Conservation (phyloP, 2,797 vertebrate genomes). For the Phataginus tetradactyla region DNA sequence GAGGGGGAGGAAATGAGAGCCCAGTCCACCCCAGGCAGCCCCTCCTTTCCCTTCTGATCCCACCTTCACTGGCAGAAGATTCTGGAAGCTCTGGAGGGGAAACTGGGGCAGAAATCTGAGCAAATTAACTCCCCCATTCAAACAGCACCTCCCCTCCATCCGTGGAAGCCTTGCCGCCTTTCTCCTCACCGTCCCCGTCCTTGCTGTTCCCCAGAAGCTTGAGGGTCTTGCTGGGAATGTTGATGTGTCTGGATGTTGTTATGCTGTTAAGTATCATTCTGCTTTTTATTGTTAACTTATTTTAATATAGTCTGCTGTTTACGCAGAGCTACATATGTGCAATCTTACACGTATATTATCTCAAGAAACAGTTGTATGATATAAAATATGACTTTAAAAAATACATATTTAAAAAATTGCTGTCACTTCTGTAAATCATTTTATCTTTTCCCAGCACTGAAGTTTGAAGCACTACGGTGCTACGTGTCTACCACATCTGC, state of each 20-base stretch:
- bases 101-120: background rate
- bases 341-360: fast-evolving
- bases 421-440: background rate
- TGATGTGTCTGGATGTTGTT: too few species aligned
- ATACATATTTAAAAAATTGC: fast-evolving
- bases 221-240: fast-evolving
- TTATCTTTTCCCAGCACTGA: background rate
- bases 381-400: background rate
- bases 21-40: background rate
- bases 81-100: background rate
- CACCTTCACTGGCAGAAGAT: background rate
- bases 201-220: fast-evolving
- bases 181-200: fast-evolving
- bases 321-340: background rate
- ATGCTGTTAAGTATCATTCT: background rate
- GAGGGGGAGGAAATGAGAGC: background rate
- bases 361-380: background rate
- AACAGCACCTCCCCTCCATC: fast-evolving
- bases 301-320: background rate
- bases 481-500: background rate
- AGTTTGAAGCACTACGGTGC: background rate
- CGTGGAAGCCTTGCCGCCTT: background rate
- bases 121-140: background rate
- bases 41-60: background rate
- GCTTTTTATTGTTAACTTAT: background rate